Base-by-base conservation (phyloP, 2,888 invertebrate genomes). In the Aromia moschata region DNA sequence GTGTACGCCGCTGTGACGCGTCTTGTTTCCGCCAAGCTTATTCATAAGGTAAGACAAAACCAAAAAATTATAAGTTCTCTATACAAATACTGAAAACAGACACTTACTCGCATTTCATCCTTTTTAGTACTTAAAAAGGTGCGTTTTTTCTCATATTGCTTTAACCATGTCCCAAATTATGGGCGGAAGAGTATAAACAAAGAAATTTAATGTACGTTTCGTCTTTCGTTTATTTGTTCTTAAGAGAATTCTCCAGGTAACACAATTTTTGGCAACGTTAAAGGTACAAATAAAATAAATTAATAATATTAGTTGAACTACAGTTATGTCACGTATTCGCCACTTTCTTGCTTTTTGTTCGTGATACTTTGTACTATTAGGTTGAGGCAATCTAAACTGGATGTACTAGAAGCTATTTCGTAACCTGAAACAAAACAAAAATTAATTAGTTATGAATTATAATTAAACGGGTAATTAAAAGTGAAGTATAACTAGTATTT, bases 341-440 rank as follows among this genome's bases (percentile, higher is more conserved):
- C 55, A 30, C 56, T 63, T 45, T 70, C 71, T 31, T 62, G 53
- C 56, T 74, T 75, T 25, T 77, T 77, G 57, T 74, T 77, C 31
- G 83, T 84, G 63, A 89, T 88, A 77, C 87, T 89, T 78, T 89
- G 89, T 17, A 90, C 90, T 67, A 90, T 90, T 55, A 89, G 81
- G 70, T 87, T 89, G 16, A 90, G 82, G 68, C 89, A 88, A 77
- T 89, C 89, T 63, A 90, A 78, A 70, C 89, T 89, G 14, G 85
- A 85, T 4, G 70, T 65, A 56, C 82, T 83, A 59, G 81, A 80
- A n/a, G 80, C 76, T 11, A 78, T 54, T 57, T 79, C 80, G 60
- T 79, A 83, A 72, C 82, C 85, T 85, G 76, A 4, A 79, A 79
- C 56, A 62, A 67, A 67, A n/a, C n/a, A n/a, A n/a, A n/a, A n/a